These are phyloP conservation scores for Bubo scandiacus DNA, from an alignment of 2,113 vertebrate genomes.

Conservation along the genomic window DNA sequence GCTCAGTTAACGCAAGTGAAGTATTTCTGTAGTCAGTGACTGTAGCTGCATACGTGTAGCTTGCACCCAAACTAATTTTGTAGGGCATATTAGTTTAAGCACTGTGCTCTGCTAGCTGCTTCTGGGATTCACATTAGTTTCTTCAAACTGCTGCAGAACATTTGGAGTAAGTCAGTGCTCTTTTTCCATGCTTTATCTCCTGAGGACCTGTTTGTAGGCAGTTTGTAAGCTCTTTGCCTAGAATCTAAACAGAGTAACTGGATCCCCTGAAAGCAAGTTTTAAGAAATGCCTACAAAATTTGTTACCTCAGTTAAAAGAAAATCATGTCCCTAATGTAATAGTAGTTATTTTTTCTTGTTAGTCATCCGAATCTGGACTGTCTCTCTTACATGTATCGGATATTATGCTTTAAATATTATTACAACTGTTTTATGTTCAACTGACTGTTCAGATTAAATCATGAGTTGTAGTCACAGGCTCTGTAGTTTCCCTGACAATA, in stretches of 20 bases:
- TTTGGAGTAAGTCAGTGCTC: neutral
- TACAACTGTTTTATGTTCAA: neutral
- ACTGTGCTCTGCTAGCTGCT: neutral
- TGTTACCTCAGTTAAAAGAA: neutral
- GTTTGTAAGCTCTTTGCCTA: neutral
- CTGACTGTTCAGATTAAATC: conserved; percentile 12
- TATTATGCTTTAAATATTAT: conserved; percentile 6
- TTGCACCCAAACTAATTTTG: neutral
- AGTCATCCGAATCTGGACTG: neutral
- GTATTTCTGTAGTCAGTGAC: neutral
- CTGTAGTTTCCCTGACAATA: neutral
- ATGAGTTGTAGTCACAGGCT: neutral
- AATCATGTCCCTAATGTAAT: neutral
- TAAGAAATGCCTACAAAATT: neutral
- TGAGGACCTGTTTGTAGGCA: neutral
- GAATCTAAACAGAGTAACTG: neutral
- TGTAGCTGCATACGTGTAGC: neutral
- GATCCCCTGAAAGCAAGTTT: neutral
- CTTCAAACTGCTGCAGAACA: neutral
- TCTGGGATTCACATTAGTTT: neutral
- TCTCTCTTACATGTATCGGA: neutral
- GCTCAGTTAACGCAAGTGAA: neutral
- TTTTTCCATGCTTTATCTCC: neutral
- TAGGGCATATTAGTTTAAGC: neutral
- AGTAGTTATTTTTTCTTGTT: neutral